phyloP scores from a whole-genome alignment of 2,797 vertebrate species.

The Parauchenoglanis punctatus region DNA sequence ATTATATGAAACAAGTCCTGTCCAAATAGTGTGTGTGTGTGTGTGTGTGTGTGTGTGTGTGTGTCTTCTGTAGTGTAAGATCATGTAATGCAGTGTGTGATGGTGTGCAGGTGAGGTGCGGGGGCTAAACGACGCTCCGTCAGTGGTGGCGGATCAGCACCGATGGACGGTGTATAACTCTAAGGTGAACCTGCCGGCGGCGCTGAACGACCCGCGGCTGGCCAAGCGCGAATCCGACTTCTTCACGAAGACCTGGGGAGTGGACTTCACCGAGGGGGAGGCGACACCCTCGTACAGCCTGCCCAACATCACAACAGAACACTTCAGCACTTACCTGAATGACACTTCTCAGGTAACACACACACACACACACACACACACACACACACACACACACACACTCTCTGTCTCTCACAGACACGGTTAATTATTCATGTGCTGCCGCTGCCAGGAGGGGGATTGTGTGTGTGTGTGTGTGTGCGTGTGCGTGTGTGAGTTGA shows the following conservation, averaged over 20 bases:
- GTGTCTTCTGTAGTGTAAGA: not conserved
- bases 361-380: not conserved
- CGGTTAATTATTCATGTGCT: not conserved
- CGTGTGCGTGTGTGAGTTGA: not conserved
- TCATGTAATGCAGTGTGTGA: not conserved
- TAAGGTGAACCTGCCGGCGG: conserved; percentile 97
- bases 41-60: not conserved
- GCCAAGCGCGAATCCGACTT: conserved; percentile 98
- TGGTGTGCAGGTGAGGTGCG: conserved; percentile 75
- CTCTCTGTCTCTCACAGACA: not conserved
- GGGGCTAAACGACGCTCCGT: conserved; percentile 85
- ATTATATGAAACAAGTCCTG: not conserved
- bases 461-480: not conserved
- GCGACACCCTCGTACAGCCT: conserved; percentile 94
- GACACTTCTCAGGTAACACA: conserved; percentile 85
- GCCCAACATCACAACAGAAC: conserved; percentile 89
- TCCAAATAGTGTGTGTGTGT: not conserved
- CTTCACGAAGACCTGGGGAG: conserved; percentile 98
- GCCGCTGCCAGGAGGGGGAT: not conserved
- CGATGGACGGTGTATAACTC: conserved; percentile 97
- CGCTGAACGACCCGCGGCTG: conserved; percentile 94
- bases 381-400: conserved; percentile 25
- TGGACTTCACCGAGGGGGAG: conserved; percentile 93
- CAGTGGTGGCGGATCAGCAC: conserved; percentile 91
- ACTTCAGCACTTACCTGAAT: conserved; percentile 88